Conservation (phyloP, 2,888 invertebrate species). For the Stenodema calcarata region DNA sequence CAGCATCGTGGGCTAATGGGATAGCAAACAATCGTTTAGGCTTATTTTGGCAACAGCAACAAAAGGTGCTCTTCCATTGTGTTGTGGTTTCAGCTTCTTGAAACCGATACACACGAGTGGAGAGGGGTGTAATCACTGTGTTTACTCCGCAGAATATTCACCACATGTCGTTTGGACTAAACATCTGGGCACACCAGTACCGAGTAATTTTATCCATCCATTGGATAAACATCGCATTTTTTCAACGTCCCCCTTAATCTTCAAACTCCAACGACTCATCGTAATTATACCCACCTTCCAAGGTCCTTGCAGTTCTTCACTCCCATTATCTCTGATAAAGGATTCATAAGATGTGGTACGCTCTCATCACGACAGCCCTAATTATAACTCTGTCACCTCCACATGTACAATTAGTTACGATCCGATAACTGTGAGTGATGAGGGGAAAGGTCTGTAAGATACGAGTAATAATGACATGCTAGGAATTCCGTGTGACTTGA, state of each 20-base stretch:
- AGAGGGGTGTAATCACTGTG: not conserved
- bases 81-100: conserved; percentile 17
- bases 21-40: conserved; percentile 35
- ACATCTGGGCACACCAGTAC: not conserved
- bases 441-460: too few relatives aligned
- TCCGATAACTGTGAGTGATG: too few relatives aligned
- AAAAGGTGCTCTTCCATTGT: conserved; percentile 11
- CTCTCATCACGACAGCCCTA: not conserved
- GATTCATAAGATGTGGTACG: not conserved
- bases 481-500: too few relatives aligned
- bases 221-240: conserved; percentile 11
- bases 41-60: conserved; percentile 26
- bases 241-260: not conserved
- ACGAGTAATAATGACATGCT: too few relatives aligned
- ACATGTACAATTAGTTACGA: not conserved
- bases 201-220: not conserved
- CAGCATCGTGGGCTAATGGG: conserved; percentile 6
- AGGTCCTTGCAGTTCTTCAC: not conserved
- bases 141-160: not conserved
- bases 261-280: not conserved
- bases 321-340: not conserved
- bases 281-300: not conserved
- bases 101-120: not conserved
- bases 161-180: conserved; percentile 7
- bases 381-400: not conserved